Conservation (phyloP, 1,140 invertebrate genomes). For the Papilio glaucus region DNA sequence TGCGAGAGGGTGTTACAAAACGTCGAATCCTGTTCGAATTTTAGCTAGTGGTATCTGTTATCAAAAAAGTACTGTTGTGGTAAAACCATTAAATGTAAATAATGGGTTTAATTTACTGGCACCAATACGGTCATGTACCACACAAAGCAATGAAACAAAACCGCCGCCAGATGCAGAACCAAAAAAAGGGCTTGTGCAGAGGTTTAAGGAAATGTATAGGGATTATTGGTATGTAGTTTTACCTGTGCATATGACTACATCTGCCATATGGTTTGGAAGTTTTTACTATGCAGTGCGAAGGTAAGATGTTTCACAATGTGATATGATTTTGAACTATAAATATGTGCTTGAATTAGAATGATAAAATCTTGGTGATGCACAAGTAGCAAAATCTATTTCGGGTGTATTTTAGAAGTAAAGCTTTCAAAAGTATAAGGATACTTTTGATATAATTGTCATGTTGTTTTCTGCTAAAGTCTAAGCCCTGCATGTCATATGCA, state of each 20-base stretch:
- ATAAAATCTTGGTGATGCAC: no score
- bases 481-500: no score
- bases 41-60: constrained; percentile 55
- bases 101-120: constrained; percentile 43
- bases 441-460: neutral
- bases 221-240: constrained; percentile 97
- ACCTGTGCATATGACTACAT: constrained; percentile 95
- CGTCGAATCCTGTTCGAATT: constrained; percentile 56
- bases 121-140: constrained; percentile 49
- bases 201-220: constrained; percentile 95
- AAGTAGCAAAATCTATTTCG: no score
- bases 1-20: constrained; percentile 60
- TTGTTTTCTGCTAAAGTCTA: no score
- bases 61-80: constrained; percentile 51
- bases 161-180: constrained; percentile 64
- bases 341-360: neutral
- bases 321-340: constrained; percentile 17
- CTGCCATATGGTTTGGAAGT: constrained; percentile 91
- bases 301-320: constrained; percentile 80
- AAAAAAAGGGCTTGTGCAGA: constrained; percentile 88
- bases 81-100: constrained; percentile 43
- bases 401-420: no score
- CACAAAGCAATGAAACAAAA: constrained; percentile 45
- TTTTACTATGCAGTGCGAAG: constrained; percentile 95
- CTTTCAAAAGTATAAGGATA: no score